Evolutionary conservation across 92 coral and sea anemone species (phyloP), one percentile per base, ranked within the genome.

Genomic region (Siderastrea radians): DNA sequence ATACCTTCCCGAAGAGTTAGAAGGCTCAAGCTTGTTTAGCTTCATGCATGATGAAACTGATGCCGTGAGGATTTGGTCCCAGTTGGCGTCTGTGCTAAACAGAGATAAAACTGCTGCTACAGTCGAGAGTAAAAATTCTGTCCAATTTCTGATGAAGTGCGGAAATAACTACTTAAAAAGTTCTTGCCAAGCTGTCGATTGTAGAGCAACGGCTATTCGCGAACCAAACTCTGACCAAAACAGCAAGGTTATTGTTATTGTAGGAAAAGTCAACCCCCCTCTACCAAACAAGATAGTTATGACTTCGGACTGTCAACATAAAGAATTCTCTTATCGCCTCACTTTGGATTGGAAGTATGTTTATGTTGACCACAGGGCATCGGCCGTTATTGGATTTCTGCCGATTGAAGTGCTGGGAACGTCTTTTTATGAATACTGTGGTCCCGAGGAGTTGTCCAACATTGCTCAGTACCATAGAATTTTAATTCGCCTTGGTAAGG

Each of bases 331-430:
- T 6, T 89, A 88, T 65, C 74, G 93, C 26, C 71, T 92, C 2
- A 85, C 91, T 46, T 45, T 92, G 81, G 83, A 80, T 60, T 92
- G 93, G 95, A 89, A 81, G 51, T 92, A 62, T 15, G 81, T 80
- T 46, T 77, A 77, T 54, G 72, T 89, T 0, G 95, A 89, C 75
- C 71, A 76, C 9, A 73, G 88, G 52, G 88, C 82, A 17, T 68
- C 91, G 2, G 26, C 61, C 51, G 67, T 92, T 1, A 65, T 92
- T 49, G 95, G 95, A 3, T 92, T 77, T 77, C 72, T 74, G 6
- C 90, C 93, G 0, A 15, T 61, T 44, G 95, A 92, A 77, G 70
- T 92, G 63, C 63, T 89, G 4, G 85, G 85, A 58, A 66, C 63
- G 15, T 92, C 93, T 6, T 43, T 86, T 4, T 92, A 92, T 65